Conservation (phyloP, 2,888 invertebrate species). For the Limnephilus rhombicus region DNA sequence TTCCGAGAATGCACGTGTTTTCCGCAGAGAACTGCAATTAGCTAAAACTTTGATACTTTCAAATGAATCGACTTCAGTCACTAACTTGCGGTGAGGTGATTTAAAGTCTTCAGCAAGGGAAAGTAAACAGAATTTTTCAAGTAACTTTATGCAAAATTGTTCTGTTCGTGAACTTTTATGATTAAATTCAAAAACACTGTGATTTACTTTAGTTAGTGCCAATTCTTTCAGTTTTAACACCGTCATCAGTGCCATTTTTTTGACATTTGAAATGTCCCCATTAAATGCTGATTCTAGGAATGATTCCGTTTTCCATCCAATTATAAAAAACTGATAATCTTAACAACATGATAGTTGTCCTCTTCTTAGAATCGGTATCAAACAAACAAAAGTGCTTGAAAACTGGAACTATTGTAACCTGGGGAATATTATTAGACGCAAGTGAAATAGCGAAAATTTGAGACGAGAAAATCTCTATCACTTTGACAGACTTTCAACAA, state of each 20-base stretch:
- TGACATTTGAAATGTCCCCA: no score
- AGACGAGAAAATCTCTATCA: no score
- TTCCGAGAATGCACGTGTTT: slow-evolving; percentile 20
- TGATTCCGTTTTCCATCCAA: no score
- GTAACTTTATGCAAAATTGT: not conserved
- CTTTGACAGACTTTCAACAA: no score
- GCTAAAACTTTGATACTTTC: slow-evolving; percentile 31
- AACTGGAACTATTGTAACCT: not conserved
- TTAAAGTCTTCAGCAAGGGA: not conserved
- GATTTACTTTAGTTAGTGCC: not conserved
- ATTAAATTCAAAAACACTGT: not conserved
- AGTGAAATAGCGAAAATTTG: no score
- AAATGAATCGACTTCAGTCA: slow-evolving; percentile 17
- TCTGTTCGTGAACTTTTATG: not conserved
- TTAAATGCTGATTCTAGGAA: no score
- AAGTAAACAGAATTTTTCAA: not conserved
- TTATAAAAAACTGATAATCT: no score
- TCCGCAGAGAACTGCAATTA: slow-evolving; percentile 16
- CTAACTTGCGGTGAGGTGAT: not conserved
- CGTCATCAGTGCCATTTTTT: no score
- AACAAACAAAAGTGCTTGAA: not conserved
- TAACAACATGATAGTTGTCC: no score
- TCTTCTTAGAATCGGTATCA: no score
- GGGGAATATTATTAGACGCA: not conserved
- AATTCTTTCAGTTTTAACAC: no score